Evolutionary conservation across 2,113 vertebrate species (phyloP).

Genomic region (Ranitomeya imitator): DNA sequence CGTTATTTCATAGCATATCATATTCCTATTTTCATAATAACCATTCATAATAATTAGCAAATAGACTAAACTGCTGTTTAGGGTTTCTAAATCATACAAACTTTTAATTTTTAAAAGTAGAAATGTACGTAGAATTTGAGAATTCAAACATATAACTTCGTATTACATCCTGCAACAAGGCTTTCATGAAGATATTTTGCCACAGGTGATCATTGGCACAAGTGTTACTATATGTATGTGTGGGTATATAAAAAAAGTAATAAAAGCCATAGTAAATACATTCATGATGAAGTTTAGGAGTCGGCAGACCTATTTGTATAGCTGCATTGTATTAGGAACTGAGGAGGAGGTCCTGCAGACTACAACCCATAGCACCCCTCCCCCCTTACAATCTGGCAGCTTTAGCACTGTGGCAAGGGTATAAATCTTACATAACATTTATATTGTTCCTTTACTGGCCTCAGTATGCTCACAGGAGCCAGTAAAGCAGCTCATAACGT

Average conservation of each 20-base stretch:
- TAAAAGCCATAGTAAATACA: conserved; percentile 16
- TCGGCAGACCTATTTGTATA: conserved; percentile 14
- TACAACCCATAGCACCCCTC: conserved; percentile 8
- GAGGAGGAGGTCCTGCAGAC: conserved; percentile 13
- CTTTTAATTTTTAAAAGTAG: not conserved
- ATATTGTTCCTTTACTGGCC: conserved; percentile 58
- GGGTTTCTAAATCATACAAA: not conserved
- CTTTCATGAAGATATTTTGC: not conserved
- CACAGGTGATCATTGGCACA: not conserved
- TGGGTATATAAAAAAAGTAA: conserved; percentile 9
- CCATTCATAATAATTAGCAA: not conserved
- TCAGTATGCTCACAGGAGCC: conserved; percentile 53
- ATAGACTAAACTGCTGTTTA: not conserved
- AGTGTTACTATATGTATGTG: conserved; percentile 8
- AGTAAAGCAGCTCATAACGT: conserved; percentile 58
- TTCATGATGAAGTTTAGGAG: not conserved
- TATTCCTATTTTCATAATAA: not conserved
- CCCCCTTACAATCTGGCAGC: conserved; percentile 48
- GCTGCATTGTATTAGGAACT: conserved; percentile 34
- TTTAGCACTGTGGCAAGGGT: conserved; percentile 52
- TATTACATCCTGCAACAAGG: not conserved
- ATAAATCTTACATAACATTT: conserved; percentile 59
- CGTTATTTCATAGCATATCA: not conserved
- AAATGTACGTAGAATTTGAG: not conserved
- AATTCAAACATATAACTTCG: not conserved